Evolutionary conservation across 2,888 invertebrate species (phyloP), one percentile per base, ranked within the genome.

Genomic region (Trachelus stipa): DNA sequence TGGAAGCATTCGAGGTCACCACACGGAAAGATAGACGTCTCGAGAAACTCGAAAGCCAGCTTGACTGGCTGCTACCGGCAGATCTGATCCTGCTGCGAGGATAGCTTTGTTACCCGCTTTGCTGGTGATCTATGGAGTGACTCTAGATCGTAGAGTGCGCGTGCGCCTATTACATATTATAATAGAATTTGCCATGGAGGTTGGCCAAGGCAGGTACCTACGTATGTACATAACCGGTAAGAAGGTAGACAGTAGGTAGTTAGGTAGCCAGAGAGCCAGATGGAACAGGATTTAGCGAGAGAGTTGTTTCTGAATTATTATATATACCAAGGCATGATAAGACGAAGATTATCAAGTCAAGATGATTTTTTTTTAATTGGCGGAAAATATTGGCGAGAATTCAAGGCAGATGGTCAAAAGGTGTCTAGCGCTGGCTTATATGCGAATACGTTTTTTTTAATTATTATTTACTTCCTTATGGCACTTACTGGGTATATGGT

Each of bases 391-490:
- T 23, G 23, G 0, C 1, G 33, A 31, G 9, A 34, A 71, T 34
- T 71, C 31, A 23, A 40, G 68, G 81, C 83, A 78, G 80, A 83
- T 82, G 81, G 79, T 76, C 77, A 2, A 77, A 81, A 76, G 79
- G 76, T 80, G 77, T 78, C 79, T 76, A 74, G 80, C 68, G 79
- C 79, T 79, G 74, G 80, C 2, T 56, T 56, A 1, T 56, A 23
- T 23, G 56, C 77, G 81, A 80, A 77, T 79, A 79, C 81, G 80
- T 85, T 83, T 80, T 85, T 85, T 85, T 85, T 85, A 85, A 85
- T 85, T 85, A 85, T 83, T 40, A 85, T 84, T 56, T 81, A 80
- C 80, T 83, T 82, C 85, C 84, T 84, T 81, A 82, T 83, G 73
- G 79, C 35, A 69, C 77, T 73, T 73, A 69, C 76, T 76, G 79